A percentile compares a stretch with the other conserved stretches of the same genome.
Conservation (phyloP, 2,797 vertebrate species). For the Aeoliscus strigatus region DNA sequence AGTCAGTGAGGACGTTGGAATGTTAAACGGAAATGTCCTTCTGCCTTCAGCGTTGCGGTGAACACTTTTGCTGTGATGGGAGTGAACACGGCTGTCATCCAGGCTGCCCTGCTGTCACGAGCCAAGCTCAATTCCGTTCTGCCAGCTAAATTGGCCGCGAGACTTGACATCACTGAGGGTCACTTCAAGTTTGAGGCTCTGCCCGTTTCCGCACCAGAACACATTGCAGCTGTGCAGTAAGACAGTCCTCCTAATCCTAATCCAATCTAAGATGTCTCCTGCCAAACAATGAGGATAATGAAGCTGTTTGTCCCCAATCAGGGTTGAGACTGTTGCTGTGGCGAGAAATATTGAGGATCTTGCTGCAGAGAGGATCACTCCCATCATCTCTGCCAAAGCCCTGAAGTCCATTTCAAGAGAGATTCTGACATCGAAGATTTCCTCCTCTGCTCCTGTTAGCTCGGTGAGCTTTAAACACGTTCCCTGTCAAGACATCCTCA, state of each 20-base stretch:
- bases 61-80: slow-evolving; percentile 78
- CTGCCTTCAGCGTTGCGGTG: slow-evolving; percentile 64
- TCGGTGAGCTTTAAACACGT: slow-evolving; percentile 56
- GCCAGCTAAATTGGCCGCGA: slow-evolving; percentile 61
- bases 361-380: slow-evolving; percentile 57
- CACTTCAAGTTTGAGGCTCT: slow-evolving; percentile 74
- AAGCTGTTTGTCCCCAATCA: slow-evolving; percentile 47
- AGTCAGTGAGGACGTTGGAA: not conserved
- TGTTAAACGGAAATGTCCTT: too few species aligned
- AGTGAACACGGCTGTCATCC: slow-evolving; percentile 70
- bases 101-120: slow-evolving; percentile 68
- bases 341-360: slow-evolving; percentile 75
- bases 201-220: slow-evolving; percentile 66
- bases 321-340: slow-evolving; percentile 75
- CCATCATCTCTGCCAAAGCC: slow-evolving; percentile 63
- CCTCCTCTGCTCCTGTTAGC: slow-evolving; percentile 40
- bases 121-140: slow-evolving; percentile 57
- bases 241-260: slow-evolving; percentile 11
- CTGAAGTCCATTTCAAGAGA: slow-evolving; percentile 33
- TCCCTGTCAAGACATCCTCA: slow-evolving; percentile 1
- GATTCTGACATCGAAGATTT: slow-evolving; percentile 42
- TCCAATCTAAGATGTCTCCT: not conserved
- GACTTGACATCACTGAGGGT: slow-evolving; percentile 68
- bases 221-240: slow-evolving; percentile 68
- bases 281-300: not conserved